Evolutionary conservation across 2,113 vertebrate genomes (phyloP).

Genomic region (Gambusia affinis): DNA sequence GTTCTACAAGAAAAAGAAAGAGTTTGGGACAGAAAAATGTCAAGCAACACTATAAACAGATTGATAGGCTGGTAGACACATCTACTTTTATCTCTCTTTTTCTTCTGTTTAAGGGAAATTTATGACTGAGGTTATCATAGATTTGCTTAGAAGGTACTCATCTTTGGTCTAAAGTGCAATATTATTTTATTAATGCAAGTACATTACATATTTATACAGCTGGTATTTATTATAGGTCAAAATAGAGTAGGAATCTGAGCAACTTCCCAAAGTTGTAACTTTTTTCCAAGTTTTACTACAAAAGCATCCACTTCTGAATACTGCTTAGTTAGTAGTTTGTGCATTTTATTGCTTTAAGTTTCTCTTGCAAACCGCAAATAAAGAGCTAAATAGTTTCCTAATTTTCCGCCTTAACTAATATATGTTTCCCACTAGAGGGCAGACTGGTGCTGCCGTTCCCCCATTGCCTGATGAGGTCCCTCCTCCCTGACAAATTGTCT

Average conservation of each 20-base stretch:
- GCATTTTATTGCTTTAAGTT: not conserved
- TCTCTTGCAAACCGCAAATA: not conserved
- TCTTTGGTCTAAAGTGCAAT: not conserved
- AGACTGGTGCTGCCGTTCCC: conserved; percentile 21
- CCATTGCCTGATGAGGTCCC: not conserved
- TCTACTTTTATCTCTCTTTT: not conserved
- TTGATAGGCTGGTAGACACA: not conserved
- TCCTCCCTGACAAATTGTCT: not conserved
- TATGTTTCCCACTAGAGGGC: conserved; percentile 63
- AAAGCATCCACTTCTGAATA: not conserved
- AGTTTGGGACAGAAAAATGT: conserved; percentile 16
- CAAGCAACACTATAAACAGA: not conserved
- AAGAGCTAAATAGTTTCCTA: not conserved
- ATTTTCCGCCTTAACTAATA: not conserved
- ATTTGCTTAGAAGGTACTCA: not conserved
- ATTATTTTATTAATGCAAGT: not conserved
- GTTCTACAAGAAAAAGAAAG: not conserved
- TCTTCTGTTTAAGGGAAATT: not conserved
- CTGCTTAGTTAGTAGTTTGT: not conserved
- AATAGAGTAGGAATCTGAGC: not conserved
- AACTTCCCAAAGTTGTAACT: not conserved
- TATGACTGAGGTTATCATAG: not conserved
- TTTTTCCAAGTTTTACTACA: not conserved
- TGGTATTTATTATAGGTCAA: not conserved
- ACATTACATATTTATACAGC: not conserved